Conservation (phyloP, 2,888 invertebrate species). For the Apodemia zela region DNA sequence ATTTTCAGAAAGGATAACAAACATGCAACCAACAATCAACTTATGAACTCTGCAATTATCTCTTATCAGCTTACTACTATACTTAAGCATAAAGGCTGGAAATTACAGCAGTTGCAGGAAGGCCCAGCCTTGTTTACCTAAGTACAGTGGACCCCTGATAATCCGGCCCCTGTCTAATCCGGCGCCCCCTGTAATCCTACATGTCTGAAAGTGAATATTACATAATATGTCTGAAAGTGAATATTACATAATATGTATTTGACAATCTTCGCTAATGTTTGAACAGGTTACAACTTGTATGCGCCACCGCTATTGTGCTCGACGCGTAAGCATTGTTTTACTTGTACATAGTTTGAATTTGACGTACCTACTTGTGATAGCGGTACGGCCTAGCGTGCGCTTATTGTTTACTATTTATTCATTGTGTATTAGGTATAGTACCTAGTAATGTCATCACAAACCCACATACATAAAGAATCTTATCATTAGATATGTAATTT, state of each 20-base stretch:
- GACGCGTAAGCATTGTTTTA: conserved; percentile 25
- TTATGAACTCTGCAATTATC: no score
- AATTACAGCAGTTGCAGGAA: no score
- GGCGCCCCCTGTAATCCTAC: conserved; percentile 24
- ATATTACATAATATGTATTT: neutral
- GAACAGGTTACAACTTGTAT: conserved; percentile 25
- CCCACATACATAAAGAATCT: conserved; percentile 33
- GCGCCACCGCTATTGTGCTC: conserved; percentile 27
- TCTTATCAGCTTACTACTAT: no score
- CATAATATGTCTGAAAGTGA: no score
- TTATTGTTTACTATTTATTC: conserved; percentile 28
- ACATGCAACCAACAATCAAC: no score
- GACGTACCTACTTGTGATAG: conserved; percentile 29
- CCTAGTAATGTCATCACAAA: conserved; percentile 32
- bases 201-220: conserved; percentile 11
- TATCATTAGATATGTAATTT: no score
- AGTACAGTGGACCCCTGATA: conserved; percentile 23
- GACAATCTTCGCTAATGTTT: conserved; percentile 21
- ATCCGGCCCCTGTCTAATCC: conserved; percentile 24
- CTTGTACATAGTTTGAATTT: conserved; percentile 29
- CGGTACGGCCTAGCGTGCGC: conserved; percentile 28
- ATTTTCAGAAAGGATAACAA: no score
- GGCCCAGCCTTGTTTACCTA: no score
- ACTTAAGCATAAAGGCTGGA: no score
- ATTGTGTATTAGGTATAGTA: conserved; percentile 28